phyloP scores from a whole-genome alignment of 2,113 vertebrate species.

The Struthidea cinerea region DNA sequence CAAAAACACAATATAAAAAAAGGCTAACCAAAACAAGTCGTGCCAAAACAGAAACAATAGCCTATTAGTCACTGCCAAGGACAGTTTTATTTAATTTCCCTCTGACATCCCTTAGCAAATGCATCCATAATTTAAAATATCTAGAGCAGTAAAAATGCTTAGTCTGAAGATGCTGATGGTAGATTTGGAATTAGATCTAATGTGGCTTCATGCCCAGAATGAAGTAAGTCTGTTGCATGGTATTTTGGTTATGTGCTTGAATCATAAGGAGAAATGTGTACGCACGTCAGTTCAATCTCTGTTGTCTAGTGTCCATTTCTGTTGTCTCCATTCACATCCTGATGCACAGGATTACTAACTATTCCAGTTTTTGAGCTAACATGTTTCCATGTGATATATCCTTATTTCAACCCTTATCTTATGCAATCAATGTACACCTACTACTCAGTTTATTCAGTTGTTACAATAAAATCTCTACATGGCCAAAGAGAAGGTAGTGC shows the following conservation, averaged over 20 bases:
- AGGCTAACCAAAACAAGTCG: background rate
- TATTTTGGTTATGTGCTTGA: background rate
- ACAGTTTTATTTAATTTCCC: slow-evolving; percentile 10
- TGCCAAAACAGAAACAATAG: background rate
- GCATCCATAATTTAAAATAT: slow-evolving; percentile 1
- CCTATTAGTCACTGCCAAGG: background rate
- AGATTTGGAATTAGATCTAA: background rate
- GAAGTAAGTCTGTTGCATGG: background rate
- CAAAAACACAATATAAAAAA: background rate
- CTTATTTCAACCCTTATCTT: background rate
- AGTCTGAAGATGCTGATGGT: background rate
- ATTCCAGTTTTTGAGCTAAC: background rate
- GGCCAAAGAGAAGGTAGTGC: background rate
- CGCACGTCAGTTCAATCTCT: background rate
- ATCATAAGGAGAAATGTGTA: background rate
- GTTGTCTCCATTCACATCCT: background rate
- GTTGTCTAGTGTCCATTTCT: background rate
- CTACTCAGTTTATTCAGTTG: background rate
- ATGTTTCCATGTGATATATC: background rate
- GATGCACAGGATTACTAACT: background rate
- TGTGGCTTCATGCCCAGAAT: background rate
- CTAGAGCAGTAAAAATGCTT: background rate
- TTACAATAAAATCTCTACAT: background rate
- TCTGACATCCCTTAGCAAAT: background rate
- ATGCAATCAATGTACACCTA: background rate